Conservation (phyloP, 53 echinoderm and acorn worm genomes). For the Crossaster papposus region DNA sequence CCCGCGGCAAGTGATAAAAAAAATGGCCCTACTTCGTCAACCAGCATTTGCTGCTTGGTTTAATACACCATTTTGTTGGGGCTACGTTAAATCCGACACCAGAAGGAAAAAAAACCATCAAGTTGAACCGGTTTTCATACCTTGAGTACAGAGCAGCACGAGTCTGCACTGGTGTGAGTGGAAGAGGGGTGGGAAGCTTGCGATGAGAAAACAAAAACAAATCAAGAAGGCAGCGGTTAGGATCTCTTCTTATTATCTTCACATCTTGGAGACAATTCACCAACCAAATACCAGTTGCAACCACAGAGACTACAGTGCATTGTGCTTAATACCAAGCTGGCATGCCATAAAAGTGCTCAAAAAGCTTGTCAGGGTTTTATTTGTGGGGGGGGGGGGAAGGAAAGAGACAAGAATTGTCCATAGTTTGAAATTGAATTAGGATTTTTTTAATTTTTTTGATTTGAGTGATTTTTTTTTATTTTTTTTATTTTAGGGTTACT, state of each 20-base stretch:
- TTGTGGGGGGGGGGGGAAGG: not conserved
- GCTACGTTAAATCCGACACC: not conserved
- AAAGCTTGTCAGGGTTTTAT: too few species aligned
- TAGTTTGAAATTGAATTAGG: too few species aligned
- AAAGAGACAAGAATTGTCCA: too few species aligned
- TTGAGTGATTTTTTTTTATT: too few species aligned
- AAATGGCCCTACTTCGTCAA: too few species aligned
- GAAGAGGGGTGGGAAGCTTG: slow-evolving; percentile 32
- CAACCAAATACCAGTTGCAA: slow-evolving; percentile 20
- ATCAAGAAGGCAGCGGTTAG: slow-evolving; percentile 36
- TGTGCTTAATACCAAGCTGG: not conserved
- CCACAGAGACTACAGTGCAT: slow-evolving; percentile 27
- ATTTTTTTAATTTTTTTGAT: too few species aligned
- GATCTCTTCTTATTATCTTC: not conserved
- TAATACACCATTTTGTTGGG: not conserved
- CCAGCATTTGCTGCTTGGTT: too few species aligned
- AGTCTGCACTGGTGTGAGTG: slow-evolving; percentile 41
- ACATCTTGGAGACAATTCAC: not conserved
- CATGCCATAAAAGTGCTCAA: slow-evolving; percentile 19
- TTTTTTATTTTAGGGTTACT: too few species aligned
- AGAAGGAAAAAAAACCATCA: not conserved
- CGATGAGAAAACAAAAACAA: not conserved
- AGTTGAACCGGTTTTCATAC: slow-evolving; percentile 3
- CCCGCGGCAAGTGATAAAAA: too few species aligned
- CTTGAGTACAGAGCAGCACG: slow-evolving; percentile 48